phyloP scores from a whole-genome alignment of 2,888 invertebrate genomes.

The Drosophila eohydei region DNA sequence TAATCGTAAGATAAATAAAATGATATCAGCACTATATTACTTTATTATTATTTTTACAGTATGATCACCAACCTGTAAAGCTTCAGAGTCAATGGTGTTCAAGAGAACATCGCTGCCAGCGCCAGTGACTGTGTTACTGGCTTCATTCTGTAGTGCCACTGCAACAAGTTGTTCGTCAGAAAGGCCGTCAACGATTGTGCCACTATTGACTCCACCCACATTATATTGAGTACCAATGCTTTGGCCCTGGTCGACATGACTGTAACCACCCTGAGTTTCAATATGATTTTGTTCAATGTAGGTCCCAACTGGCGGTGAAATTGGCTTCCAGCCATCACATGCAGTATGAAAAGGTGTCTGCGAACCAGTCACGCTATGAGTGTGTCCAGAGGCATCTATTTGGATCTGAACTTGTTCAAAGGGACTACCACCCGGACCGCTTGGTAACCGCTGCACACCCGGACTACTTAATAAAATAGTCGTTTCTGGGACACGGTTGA shows the following conservation, averaged over 20 bases:
- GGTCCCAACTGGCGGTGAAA: conserved; percentile 88
- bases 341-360: conserved; percentile 83
- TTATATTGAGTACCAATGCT: conserved; percentile 56
- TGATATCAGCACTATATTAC: background rate
- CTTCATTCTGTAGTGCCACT: conserved; percentile 80
- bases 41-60: conserved; percentile 25
- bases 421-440: conserved; percentile 85
- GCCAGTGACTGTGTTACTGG: conserved; percentile 43
- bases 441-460: conserved; percentile 85
- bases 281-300: conserved; percentile 81
- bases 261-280: conserved; percentile 82
- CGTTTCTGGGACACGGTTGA: conserved; percentile 69
- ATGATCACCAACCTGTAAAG: conserved; percentile 54
- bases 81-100: conserved; percentile 73
- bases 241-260: conserved; percentile 71
- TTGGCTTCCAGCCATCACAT: conserved; percentile 95
- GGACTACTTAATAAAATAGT: conserved; percentile 70
- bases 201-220: conserved; percentile 19
- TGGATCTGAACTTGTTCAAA: conserved; percentile 86
- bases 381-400: conserved; percentile 80
- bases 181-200: conserved; percentile 71
- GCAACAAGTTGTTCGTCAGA: conserved; percentile 84
- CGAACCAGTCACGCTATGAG: conserved; percentile 79
- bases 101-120: conserved; percentile 61
- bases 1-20: conserved; percentile 4